Evolutionary conservation across 2,113 vertebrate species (phyloP).

Genomic region (Typhlomys cinereus): DNA sequence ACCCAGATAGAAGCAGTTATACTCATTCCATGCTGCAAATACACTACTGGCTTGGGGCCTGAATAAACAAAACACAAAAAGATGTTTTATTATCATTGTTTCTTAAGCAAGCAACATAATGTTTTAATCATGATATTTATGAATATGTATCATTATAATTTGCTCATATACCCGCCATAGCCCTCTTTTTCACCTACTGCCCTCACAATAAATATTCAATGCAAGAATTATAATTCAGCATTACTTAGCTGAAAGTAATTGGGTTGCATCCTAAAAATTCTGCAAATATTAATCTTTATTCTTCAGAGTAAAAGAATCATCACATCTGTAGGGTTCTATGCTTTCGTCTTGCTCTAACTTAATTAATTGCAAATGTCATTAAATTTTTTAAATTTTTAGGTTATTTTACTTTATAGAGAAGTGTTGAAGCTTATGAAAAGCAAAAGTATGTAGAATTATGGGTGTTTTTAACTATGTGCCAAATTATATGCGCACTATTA

Average conservation of each 20-base stretch:
- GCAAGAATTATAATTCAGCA: not conserved
- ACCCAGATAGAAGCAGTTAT: slow-evolving; percentile 91
- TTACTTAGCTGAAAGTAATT: not conserved
- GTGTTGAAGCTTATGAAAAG: not conserved
- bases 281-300: not conserved
- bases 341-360: not conserved
- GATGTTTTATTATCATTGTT: too few species aligned
- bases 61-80: too few species aligned
- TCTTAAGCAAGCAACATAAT: not conserved
- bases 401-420: not conserved
- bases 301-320: not conserved
- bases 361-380: not conserved
- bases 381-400: not conserved
- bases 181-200: not conserved
- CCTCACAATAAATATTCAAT: not conserved
- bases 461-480: not conserved
- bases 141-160: too few species aligned
- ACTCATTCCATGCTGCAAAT: slow-evolving; percentile 91
- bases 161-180: too few species aligned
- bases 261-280: not conserved
- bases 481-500: not conserved
- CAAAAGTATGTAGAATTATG: not conserved
- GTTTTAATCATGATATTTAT: too few species aligned
- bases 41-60: slow-evolving; percentile 72
- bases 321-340: too few species aligned